Evolutionary conservation across 2,888 invertebrate species (phyloP).

Genomic region (Ptychoptera contaminata): DNA sequence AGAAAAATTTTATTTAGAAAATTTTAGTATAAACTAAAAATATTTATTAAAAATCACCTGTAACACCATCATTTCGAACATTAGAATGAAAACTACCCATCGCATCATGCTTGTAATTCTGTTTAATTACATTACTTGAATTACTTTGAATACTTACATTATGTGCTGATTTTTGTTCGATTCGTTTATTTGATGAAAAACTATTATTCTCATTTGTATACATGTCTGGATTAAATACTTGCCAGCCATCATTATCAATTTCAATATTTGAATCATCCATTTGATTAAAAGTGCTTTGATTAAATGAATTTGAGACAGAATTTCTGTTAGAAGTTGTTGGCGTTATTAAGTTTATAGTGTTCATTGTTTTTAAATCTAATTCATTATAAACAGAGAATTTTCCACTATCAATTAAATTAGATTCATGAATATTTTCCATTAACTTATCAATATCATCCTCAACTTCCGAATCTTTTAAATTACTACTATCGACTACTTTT

Average conservation of each 20-base stretch:
- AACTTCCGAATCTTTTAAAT: neutral
- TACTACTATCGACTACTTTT: neutral
- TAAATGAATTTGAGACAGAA: neutral
- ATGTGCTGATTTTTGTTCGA: neutral
- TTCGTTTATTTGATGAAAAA: neutral
- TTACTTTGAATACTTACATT: constrained; percentile 5
- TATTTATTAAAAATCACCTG: constrained; percentile 53
- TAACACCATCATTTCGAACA: constrained; percentile 33
- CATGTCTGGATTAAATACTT: constrained; percentile 34
- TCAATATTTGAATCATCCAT: constrained; percentile 11
- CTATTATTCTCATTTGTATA: constrained; percentile 30
- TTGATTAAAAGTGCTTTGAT: neutral
- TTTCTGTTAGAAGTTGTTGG: neutral
- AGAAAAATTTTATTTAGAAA: constrained; percentile 11
- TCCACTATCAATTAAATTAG: constrained; percentile 21
- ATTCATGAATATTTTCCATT: constrained; percentile 21
- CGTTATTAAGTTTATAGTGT: neutral
- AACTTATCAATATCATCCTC: constrained; percentile 13
- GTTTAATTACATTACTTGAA: constrained; percentile 8
- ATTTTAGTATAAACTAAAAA: constrained; percentile 1
- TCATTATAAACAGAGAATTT: constrained; percentile 19
- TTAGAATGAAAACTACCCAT: constrained; percentile 25
- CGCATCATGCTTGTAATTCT: constrained; percentile 18
- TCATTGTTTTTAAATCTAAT: constrained; percentile 9
- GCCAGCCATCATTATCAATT: constrained; percentile 41